phyloP scores from a whole-genome alignment of 1,140 invertebrate genomes.

The Drosophila obscura region DNA sequence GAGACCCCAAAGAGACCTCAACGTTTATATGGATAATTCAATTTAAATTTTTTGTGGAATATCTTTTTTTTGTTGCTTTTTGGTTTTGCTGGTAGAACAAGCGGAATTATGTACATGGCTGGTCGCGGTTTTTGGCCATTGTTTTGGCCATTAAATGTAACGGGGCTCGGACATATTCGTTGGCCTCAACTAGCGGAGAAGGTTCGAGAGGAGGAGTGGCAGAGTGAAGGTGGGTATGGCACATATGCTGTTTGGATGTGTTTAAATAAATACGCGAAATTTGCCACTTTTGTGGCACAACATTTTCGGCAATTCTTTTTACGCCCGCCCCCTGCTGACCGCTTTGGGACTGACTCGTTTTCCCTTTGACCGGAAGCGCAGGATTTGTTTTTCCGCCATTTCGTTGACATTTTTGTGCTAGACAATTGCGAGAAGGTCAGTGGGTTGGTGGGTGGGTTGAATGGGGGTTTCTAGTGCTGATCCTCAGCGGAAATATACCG shows the following conservation, averaged over 20 bases:
- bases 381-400: conserved; percentile 81
- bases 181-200: conserved; percentile 1
- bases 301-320: conserved; percentile 32
- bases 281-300: conserved; percentile 71
- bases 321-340: background rate
- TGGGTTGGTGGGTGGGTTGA: conserved; percentile 44
- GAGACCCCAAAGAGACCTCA: conserved; percentile 52
- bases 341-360: conserved; percentile 36
- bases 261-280: conserved; percentile 81
- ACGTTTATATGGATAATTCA: conserved; percentile 80
- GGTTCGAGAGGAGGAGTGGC: conserved; percentile 13
- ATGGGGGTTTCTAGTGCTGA: background rate
- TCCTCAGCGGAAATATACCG: background rate
- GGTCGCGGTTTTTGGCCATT: conserved; percentile 56
- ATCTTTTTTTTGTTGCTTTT: conserved; percentile 38
- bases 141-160: conserved; percentile 76
- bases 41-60: conserved; percentile 74
- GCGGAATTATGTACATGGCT: conserved; percentile 71
- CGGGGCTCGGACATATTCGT: conserved; percentile 56
- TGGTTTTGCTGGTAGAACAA: conserved; percentile 44
- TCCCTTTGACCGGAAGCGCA: conserved; percentile 65
- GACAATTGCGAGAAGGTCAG: conserved; percentile 74
- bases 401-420: conserved; percentile 71
- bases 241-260: conserved; percentile 76
- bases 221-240: conserved; percentile 32